Evolutionary conservation across 2,888 invertebrate genomes (phyloP).

Genomic region (Rhorus exstirpatorius): DNA sequence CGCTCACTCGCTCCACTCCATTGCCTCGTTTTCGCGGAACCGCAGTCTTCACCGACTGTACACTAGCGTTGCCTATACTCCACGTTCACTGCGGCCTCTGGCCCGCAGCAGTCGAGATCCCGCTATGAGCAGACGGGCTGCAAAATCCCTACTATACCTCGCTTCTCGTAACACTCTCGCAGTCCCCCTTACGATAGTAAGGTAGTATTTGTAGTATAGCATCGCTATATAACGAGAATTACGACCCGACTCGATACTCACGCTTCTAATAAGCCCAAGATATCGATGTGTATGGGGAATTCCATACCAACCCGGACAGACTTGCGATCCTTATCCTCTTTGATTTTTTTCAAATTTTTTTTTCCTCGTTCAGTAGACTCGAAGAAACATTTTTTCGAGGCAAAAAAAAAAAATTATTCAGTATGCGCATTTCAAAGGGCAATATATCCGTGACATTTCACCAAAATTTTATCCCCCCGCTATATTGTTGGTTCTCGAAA

Average conservation of each 20-base stretch:
- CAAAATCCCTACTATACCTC: constrained; percentile 34
- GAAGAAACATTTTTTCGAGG: no score
- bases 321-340: no score
- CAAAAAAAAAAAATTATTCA: no score
- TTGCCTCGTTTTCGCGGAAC: constrained; percentile 11
- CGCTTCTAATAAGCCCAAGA: no score
- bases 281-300: no score
- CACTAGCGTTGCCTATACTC: not conserved
- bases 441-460: no score
- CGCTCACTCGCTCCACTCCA: not conserved
- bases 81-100: constrained; percentile 6
- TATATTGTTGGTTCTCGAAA: no score
- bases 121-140: constrained; percentile 53
- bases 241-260: constrained; percentile 2
- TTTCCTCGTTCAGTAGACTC: no score
- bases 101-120: constrained; percentile 57
- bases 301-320: no score
- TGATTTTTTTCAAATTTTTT: no score
- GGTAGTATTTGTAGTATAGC: constrained; percentile 33
- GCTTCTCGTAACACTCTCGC: not conserved
- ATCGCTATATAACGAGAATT: constrained; percentile 24
- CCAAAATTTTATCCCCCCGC: no score
- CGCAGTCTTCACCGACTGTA: constrained; percentile 43
- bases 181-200: constrained; percentile 39
- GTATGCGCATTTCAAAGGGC: no score